phyloP scores from a whole-genome alignment of 2,888 invertebrate species.

The Orthosia cruda region DNA sequence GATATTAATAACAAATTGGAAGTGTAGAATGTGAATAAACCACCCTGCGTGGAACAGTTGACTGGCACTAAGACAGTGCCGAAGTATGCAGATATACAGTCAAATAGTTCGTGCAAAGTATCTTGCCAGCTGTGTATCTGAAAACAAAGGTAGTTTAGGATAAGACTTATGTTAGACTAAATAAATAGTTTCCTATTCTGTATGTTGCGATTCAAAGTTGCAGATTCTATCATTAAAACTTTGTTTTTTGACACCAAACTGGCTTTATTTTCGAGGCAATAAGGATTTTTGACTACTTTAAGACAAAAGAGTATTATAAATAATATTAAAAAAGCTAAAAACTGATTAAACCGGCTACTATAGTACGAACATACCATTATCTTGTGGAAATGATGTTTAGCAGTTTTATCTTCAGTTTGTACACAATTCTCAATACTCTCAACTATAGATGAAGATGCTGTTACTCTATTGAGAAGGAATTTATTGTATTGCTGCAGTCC shows the following conservation, averaged over 20 bases:
- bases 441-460: conserved; percentile 70
- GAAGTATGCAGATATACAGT: conserved; percentile 80
- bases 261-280: not conserved
- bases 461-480: conserved; percentile 94
- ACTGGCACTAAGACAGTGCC: conserved; percentile 79
- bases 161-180: not conserved
- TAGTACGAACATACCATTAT: conserved; percentile 78
- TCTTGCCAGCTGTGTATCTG: conserved; percentile 86
- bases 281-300: not conserved
- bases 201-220: not conserved
- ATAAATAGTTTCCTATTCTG: too few relatives aligned
- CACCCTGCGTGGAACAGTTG: conserved; percentile 73
- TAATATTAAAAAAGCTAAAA: not conserved
- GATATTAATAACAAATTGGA: conserved; percentile 79
- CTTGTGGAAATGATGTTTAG: conserved; percentile 85
- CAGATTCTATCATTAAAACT: not conserved
- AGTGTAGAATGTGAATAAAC: conserved; percentile 83
- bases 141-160: conserved; percentile 37
- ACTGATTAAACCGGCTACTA: not conserved
- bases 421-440: conserved; percentile 82
- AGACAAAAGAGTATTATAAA: not conserved
- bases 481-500: conserved; percentile 93
- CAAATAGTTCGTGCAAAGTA: conserved; percentile 76
- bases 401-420: conserved; percentile 78
- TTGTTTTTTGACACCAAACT: not conserved